Conservation (phyloP, 2,888 invertebrate species). For the Drosophila tanythrix region DNA sequence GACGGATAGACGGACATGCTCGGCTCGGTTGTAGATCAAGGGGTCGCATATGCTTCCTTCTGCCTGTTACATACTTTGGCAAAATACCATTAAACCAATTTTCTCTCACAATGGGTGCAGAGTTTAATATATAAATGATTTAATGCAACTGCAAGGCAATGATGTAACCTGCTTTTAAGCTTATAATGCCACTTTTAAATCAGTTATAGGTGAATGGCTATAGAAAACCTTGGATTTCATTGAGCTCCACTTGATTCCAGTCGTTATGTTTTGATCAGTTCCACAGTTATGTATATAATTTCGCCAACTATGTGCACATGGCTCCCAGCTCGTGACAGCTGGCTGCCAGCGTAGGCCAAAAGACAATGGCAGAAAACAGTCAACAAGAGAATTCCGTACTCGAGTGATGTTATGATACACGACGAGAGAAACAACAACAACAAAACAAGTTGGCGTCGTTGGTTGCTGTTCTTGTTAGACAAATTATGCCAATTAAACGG, state of each 20-base stretch:
- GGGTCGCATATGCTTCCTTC: background rate
- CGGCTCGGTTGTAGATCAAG: background rate
- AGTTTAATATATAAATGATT: background rate
- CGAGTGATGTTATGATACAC: slow-evolving; percentile 51
- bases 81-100: background rate
- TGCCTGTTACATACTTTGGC: background rate
- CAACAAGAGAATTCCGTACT: slow-evolving; percentile 46
- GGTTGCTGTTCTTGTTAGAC: slow-evolving; percentile 71
- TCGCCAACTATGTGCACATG: slow-evolving; percentile 31
- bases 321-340: slow-evolving; percentile 30
- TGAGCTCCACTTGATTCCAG: slow-evolving; percentile 10
- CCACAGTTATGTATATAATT: slow-evolving; percentile 13
- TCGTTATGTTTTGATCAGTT: slow-evolving; percentile 22
- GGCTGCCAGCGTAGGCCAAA: slow-evolving; percentile 59
- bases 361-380: slow-evolving; percentile 28
- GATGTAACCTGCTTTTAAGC: background rate
- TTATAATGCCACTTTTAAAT: slow-evolving; percentile 1
- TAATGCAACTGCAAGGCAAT: background rate
- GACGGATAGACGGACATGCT: background rate
- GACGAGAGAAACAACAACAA: slow-evolving; percentile 20
- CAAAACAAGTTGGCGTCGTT: slow-evolving; percentile 54
- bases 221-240: slow-evolving; percentile 29
- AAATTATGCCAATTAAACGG: slow-evolving; percentile 81
- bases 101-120: background rate
- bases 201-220: slow-evolving; percentile 31